These are phyloP conservation scores for Colletes gigas DNA, from an alignment of 1,140 invertebrate species.

Conservation along the genomic window DNA sequence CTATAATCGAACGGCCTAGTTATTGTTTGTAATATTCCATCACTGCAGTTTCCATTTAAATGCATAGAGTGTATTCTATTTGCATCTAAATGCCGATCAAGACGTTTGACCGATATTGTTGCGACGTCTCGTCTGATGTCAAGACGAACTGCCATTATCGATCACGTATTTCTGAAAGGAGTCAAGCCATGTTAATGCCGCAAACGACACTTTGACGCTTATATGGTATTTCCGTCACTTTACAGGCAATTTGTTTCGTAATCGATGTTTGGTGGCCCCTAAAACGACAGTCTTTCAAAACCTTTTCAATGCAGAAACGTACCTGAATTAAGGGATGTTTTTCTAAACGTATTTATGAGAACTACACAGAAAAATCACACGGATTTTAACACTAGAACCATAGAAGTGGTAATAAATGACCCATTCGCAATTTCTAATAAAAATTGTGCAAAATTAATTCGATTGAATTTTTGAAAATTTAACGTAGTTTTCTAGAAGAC, in stretches of 20 bases:
- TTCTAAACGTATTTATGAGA: too few species aligned
- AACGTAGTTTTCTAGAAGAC: too few species aligned
- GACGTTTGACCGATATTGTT: conserved; percentile 3
- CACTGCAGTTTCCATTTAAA: conserved; percentile 23
- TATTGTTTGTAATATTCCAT: conserved; percentile 8
- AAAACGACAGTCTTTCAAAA: not conserved
- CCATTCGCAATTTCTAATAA: too few species aligned
- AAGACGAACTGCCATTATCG: not conserved
- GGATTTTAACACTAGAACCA: too few species aligned
- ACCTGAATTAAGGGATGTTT: too few species aligned
- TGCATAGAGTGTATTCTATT: conserved; percentile 14
- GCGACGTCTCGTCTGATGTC: not conserved
- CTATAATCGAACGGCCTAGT: conserved; percentile 13
- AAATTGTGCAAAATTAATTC: too few species aligned
- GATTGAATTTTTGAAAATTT: too few species aligned
- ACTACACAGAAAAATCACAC: too few species aligned
- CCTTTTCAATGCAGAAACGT: too few species aligned
- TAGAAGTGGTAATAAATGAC: too few species aligned
- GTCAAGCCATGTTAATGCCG: not conserved
- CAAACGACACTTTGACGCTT: not conserved
- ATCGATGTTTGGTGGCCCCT: not conserved
- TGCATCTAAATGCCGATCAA: conserved; percentile 29
- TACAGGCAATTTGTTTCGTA: not conserved
- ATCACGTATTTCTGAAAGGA: not conserved
- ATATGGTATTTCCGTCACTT: not conserved